Percentiles rank a stretch among this genome's conserved stretches.
These are phyloP conservation scores for Cabera pusaria DNA, from an alignment of 2,888 invertebrate genomes.

Conservation along the genomic window DNA sequence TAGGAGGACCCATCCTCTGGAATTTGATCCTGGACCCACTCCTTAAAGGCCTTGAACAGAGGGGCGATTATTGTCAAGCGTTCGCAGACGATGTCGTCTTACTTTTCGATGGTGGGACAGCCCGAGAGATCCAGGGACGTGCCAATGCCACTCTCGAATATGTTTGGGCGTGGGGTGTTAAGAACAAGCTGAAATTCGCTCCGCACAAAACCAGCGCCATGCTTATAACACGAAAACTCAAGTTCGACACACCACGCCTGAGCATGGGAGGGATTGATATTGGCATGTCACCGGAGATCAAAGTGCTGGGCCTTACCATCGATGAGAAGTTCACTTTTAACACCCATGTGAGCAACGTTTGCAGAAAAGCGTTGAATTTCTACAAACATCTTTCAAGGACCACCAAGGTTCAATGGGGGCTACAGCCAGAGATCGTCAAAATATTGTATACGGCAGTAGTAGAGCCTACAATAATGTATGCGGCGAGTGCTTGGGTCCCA, in stretches of 20 bases:
- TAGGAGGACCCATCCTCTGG: conserved; percentile 19
- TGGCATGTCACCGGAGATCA: not conserved
- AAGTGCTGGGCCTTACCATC: not conserved
- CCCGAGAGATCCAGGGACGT: conserved; percentile 3
- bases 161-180: conserved; percentile 14
- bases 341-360: not conserved
- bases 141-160: conserved; percentile 25
- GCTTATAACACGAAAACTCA: not conserved
- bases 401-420: conserved; percentile 3
- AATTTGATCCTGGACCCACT: not conserved
- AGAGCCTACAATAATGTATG: conserved; percentile 8
- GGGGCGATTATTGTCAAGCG: too few relatives aligned
- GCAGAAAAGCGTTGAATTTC: conserved; percentile 1
- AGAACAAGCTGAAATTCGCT: conserved; percentile 9
- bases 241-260: not conserved
- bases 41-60: too few relatives aligned
- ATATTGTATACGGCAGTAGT: conserved; percentile 7
- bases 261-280: conserved; percentile 1
- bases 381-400: not conserved
- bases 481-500: conserved; percentile 4
- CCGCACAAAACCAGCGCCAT: not conserved
- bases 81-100: too few relatives aligned
- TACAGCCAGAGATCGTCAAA: conserved; percentile 3
- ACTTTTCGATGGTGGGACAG: conserved; percentile 14
- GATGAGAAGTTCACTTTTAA: not conserved